Percentiles rank a stretch among this genome's conserved stretches.
Evolutionary conservation across 2,888 invertebrate species (phyloP).

Genomic region (Conus canariensis): DNA sequence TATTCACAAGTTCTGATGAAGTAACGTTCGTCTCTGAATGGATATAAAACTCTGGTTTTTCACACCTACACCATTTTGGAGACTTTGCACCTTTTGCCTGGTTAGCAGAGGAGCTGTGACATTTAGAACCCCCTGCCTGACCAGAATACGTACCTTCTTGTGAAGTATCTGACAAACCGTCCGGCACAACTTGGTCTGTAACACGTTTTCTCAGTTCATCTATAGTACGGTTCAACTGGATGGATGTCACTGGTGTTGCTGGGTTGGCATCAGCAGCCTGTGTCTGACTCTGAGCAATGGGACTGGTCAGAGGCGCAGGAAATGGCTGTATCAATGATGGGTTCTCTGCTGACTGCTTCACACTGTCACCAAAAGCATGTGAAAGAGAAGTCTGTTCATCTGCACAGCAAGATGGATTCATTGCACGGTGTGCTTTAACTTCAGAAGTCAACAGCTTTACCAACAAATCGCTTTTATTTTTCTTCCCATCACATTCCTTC

Average conservation of each 20-base stretch:
- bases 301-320: not conserved
- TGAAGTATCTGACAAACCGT: not conserved
- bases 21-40: not conserved
- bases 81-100: not conserved
- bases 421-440: not conserved
- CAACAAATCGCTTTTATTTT: not conserved
- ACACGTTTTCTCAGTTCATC: constrained; percentile 29
- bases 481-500: not conserved
- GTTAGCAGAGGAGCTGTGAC: not conserved
- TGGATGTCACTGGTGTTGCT: not conserved
- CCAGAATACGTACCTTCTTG: not conserved
- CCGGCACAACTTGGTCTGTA: not conserved
- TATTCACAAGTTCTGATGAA: not conserved
- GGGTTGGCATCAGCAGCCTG: not conserved
- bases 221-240: not conserved
- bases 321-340: not conserved
- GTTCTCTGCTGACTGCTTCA: not conserved
- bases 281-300: not conserved
- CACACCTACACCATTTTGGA: not conserved
- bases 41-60: not conserved
- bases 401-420: not conserved
- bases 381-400: not conserved
- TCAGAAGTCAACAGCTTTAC: not conserved
- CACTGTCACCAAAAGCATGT: not conserved
- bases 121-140: not conserved